Base-by-base conservation (phyloP, 2,797 vertebrate species). In the Lates japonicus region DNA sequence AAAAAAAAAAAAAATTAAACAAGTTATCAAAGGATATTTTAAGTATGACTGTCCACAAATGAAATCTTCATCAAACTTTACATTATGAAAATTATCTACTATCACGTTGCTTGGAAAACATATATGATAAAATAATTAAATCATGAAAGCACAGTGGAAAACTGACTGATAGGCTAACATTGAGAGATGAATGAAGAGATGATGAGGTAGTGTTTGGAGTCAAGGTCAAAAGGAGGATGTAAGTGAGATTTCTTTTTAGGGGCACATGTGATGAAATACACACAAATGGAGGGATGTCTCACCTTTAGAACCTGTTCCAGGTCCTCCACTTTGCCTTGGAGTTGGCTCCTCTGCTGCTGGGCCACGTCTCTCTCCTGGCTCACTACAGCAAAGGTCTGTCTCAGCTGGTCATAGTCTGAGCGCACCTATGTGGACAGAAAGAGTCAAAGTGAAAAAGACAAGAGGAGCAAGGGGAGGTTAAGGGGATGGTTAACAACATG, bases 301-400 rank as follows among this genome's bases (percentile, higher is more conserved):
- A 99, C 98, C 97, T 98, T 97, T 66, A 99, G 94, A 95, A 96
- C 95, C 94, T 97, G 95, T 93, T 98, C 97, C 91, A 99, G 90
- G 95, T 97, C 96, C 95, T 98, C 96, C 95, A 98, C 96, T 95
- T 96, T 97, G 94, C 91, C 96, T 94, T 92, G 95, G 91, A 97
- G 96, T 89, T 95, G 95, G 79, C 78, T 93, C 85, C 95, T 97
- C 90, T 96, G 95, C 95, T 92, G 91, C 82, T 95, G 88, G 80
- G 96, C 96, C 92, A 90, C 90, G 94, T 96, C 93, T 85, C 95
- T 92, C 88, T 96, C 95, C 81, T 92, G 77, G 87, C 94, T 97
- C 93, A 97, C 96, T 76, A 88, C 85, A 55, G 90, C 80, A 71
- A 96, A 95, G 54, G 84, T 89, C 94, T 93, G 89, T 89, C 87